phyloP scores from a whole-genome alignment of 1,140 invertebrate genomes.

The Pseudachorutes palmiensis region DNA sequence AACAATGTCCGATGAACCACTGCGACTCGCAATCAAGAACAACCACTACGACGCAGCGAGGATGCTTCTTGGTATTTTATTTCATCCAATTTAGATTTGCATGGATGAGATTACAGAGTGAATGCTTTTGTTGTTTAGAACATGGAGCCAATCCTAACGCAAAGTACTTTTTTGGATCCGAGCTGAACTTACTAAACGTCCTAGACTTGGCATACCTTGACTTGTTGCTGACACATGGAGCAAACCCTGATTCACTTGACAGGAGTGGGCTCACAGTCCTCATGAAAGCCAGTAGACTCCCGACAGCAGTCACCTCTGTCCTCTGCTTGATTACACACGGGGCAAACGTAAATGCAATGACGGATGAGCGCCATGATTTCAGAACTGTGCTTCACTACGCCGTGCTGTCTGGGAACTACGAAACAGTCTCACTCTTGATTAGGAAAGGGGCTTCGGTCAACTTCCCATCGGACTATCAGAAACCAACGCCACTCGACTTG shows the following conservation, averaged over 20 bases:
- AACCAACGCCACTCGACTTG: slow-evolving; percentile 73
- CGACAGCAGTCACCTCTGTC: slow-evolving; percentile 66
- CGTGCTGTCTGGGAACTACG: slow-evolving; percentile 67
- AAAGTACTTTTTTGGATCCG: slow-evolving; percentile 77
- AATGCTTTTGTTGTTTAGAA: too few species aligned
- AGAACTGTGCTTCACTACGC: slow-evolving; percentile 78
- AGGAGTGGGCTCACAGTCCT: slow-evolving; percentile 73
- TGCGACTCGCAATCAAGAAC: slow-evolving; percentile 73
- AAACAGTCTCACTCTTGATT: slow-evolving; percentile 68
- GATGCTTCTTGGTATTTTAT: slow-evolving; percentile 42
- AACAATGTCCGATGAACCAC: slow-evolving; percentile 67
- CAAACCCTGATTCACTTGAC: slow-evolving; percentile 74
- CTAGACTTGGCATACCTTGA: slow-evolving; percentile 68
- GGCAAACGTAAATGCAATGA: slow-evolving; percentile 71
- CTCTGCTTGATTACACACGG: slow-evolving; percentile 66
- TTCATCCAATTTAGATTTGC: too few species aligned
- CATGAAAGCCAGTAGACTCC: slow-evolving; percentile 74
- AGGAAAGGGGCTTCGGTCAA: slow-evolving; percentile 68
- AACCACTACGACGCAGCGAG: slow-evolving; percentile 65
- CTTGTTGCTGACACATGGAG: slow-evolving; percentile 70
- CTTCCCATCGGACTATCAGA: slow-evolving; percentile 59
- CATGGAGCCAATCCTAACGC: slow-evolving; percentile 57
- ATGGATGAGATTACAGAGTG: too few species aligned
- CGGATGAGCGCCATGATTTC: slow-evolving; percentile 68
- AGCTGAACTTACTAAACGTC: slow-evolving; percentile 74